Conservation (phyloP, 2,797 vertebrate genomes). For the Cyclopterus lumpus region DNA sequence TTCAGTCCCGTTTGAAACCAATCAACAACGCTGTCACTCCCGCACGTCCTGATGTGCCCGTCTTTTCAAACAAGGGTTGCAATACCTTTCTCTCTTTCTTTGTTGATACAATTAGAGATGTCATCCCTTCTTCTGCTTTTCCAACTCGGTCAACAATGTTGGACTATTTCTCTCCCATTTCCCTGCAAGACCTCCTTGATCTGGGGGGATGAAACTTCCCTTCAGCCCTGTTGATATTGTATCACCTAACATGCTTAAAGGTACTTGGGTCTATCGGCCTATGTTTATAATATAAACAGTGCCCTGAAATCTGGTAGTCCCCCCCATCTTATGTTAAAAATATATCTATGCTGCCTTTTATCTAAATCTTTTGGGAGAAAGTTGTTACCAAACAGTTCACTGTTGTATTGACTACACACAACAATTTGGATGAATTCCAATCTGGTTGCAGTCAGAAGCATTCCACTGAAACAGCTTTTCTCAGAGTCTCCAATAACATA, state of each 20-base stretch:
- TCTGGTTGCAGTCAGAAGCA: neutral
- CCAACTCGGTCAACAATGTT: neutral
- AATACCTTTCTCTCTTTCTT: neutral
- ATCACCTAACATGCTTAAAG: neutral
- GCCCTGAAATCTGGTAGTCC: neutral
- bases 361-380: neutral
- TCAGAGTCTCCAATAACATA: constrained; percentile 8
- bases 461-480: neutral
- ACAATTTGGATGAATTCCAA: neutral
- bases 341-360: neutral
- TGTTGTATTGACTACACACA: neutral
- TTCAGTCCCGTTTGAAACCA: neutral
- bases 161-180: neutral
- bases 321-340: neutral
- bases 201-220: neutral
- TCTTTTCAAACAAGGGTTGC: neutral
- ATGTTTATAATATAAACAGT: neutral
- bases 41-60: neutral
- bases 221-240: neutral
- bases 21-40: neutral
- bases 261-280: neutral
- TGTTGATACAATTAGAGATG: neutral
- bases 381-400: neutral
- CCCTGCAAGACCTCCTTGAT: neutral
- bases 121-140: neutral